Evolutionary conservation across 2,113 vertebrate genomes (phyloP).

Genomic region (Saccopteryx bilineata): DNA sequence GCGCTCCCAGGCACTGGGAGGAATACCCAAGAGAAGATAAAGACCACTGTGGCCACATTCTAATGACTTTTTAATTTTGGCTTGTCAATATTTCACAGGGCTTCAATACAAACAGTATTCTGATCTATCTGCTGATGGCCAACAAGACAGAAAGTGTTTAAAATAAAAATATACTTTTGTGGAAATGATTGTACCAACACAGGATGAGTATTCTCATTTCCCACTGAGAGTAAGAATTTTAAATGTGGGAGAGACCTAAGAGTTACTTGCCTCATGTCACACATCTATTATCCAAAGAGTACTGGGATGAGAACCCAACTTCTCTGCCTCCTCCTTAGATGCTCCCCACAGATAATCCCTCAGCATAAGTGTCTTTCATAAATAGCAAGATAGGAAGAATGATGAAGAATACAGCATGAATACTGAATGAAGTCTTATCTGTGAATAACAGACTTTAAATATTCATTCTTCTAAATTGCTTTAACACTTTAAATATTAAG

Average conservation of each 20-base stretch:
- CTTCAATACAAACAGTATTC: not conserved
- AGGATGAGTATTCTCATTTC: not conserved
- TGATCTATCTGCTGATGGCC: not conserved
- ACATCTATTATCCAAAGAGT: not conserved
- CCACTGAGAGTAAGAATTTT: not conserved
- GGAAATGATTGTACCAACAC: not conserved
- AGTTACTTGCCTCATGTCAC: not conserved
- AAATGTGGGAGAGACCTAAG: not conserved
- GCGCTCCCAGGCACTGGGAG: not conserved
- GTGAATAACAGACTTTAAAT: constrained; percentile 58
- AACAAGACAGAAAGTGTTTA: not conserved
- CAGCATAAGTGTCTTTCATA: not conserved
- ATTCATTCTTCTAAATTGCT: constrained; percentile 30
- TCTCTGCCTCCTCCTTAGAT: not conserved
- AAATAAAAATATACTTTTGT: not conserved
- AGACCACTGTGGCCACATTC: not conserved
- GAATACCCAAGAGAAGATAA: too few relatives aligned
- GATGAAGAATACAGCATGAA: not conserved
- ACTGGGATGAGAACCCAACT: not conserved
- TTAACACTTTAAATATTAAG: constrained; percentile 18
- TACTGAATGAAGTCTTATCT: not conserved
- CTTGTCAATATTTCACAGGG: not conserved
- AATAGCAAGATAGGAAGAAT: constrained; percentile 1
- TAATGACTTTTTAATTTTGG: not conserved
- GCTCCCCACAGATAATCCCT: not conserved